Conservation (phyloP, 2,888 invertebrate species). For the Amphimallon solstitiale region DNA sequence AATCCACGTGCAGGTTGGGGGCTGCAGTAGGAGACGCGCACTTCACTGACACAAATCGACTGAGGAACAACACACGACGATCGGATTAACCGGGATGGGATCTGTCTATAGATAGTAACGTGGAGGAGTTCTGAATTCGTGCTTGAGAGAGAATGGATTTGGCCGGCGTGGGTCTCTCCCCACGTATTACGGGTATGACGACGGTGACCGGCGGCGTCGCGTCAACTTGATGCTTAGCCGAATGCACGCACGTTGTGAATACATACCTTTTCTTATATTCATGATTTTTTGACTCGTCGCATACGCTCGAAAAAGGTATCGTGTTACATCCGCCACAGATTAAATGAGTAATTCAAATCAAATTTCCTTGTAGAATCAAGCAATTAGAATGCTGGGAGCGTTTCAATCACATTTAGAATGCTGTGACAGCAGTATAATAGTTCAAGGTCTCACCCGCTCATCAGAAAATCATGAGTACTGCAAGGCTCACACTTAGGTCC, state of each 20-base stretch:
- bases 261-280: constrained; percentile 24
- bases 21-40: constrained; percentile 54
- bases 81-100: constrained; percentile 34
- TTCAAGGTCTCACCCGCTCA: too few relatives aligned
- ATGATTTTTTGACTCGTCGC: neutral
- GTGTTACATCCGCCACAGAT: neutral
- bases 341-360: too few relatives aligned
- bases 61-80: constrained; percentile 45
- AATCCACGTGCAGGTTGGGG: constrained; percentile 55
- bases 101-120: constrained; percentile 48
- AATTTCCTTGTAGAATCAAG: too few relatives aligned
- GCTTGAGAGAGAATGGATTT: constrained; percentile 8
- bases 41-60: constrained; percentile 58
- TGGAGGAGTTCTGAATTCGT: constrained; percentile 41
- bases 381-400: too few relatives aligned
- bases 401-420: too few relatives aligned
- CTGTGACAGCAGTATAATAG: too few relatives aligned
- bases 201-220: constrained; percentile 39
- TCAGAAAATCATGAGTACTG: too few relatives aligned
- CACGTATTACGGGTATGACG: constrained; percentile 39
- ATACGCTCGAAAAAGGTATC: neutral
- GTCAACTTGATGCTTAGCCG: constrained; percentile 28
- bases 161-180: constrained; percentile 15
- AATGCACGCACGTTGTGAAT: constrained; percentile 2
- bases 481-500: too few relatives aligned